These are phyloP conservation scores for Alloplasta piceator DNA, from an alignment of 2,888 invertebrate genomes.

Conservation along the genomic window DNA sequence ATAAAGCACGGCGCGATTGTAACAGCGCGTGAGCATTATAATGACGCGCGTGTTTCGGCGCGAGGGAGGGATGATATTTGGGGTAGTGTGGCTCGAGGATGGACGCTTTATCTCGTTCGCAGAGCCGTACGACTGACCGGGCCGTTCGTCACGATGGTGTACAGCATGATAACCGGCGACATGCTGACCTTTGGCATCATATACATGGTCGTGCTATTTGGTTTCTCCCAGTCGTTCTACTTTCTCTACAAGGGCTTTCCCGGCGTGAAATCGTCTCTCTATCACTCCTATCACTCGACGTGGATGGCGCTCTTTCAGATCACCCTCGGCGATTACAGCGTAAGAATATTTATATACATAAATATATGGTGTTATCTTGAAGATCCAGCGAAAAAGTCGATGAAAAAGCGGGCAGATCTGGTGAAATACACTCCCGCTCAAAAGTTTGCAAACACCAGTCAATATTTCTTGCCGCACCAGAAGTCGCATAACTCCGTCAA, in stretches of 20 bases:
- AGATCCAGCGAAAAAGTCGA: background rate
- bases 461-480: no score
- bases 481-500: no score
- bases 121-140: slow-evolving; percentile 98
- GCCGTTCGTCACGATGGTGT: slow-evolving; percentile 99
- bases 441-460: no score
- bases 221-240: slow-evolving; percentile 97
- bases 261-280: slow-evolving; percentile 91
- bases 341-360: slow-evolving; percentile 84
- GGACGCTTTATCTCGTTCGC: slow-evolving; percentile 70
- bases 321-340: slow-evolving; percentile 98
- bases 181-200: slow-evolving; percentile 99
- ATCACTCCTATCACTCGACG: slow-evolving; percentile 93
- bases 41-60: slow-evolving; percentile 49
- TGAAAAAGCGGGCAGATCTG: no score
- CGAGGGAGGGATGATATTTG: slow-evolving; percentile 12
- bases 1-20: slow-evolving; percentile 49
- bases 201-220: slow-evolving; percentile 96
- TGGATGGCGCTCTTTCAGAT: slow-evolving; percentile 99
- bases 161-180: slow-evolving; percentile 99
- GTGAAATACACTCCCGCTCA: no score
- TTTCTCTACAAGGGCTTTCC: slow-evolving; percentile 97
- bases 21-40: slow-evolving; percentile 61
- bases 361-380: background rate
- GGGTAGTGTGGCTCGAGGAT: background rate